Percentiles rank a stretch among this genome's conserved stretches.
Conservation (phyloP, 2,797 vertebrate species). For the Semotilus atromaculatus region DNA sequence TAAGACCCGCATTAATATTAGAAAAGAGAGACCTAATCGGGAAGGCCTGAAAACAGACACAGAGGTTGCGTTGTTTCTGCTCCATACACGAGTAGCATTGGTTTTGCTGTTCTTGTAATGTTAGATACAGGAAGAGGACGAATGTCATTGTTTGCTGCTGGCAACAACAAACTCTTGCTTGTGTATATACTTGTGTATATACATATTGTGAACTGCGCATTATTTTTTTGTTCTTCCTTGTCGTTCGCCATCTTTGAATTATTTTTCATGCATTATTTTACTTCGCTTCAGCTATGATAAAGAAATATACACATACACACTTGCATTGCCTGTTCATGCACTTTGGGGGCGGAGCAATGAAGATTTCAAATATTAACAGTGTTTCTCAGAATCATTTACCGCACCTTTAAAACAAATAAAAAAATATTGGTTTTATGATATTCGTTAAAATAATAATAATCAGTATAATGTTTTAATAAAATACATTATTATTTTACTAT, state of each 20-base stretch:
- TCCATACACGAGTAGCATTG: too few relatives aligned
- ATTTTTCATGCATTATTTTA: not conserved
- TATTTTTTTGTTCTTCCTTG: not conserved
- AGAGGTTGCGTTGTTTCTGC: too few relatives aligned
- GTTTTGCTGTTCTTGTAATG: too few relatives aligned
- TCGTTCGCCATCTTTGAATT: not conserved
- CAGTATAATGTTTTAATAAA: not conserved
- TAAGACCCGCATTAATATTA: too few relatives aligned
- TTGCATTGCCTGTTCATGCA: not conserved
- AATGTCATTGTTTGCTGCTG: too few relatives aligned
- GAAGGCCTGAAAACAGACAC: too few relatives aligned
- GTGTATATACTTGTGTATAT: too few relatives aligned
- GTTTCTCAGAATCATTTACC: not conserved
- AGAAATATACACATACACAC: not conserved
- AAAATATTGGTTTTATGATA: not conserved
- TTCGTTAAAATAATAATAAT: not conserved
- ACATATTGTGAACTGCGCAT: too few relatives aligned
- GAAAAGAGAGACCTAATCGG: too few relatives aligned
- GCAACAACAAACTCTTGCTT: not conserved
- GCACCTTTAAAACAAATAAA: not conserved
- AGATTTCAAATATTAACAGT: not conserved
- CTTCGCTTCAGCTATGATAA: not conserved
- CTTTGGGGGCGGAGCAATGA: not conserved
- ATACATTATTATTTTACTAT: not conserved
- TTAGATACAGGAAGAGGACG: too few relatives aligned